Base-by-base conservation (phyloP, 1,140 invertebrate genomes). In the Trachymyrmex septentrionalis region DNA sequence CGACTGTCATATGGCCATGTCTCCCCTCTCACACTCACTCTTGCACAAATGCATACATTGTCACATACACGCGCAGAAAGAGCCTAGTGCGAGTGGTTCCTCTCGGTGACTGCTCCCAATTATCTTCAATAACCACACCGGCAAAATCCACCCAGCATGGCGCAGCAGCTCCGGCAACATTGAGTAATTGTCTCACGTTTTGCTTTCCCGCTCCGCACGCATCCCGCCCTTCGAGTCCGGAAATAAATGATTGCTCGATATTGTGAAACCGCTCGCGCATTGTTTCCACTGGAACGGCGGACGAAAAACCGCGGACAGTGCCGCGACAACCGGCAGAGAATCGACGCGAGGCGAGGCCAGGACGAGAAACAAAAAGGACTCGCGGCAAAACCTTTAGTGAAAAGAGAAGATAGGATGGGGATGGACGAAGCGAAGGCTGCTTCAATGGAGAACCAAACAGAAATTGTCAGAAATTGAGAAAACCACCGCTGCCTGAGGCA, bases 201-300 rank as follows among this genome's bases (percentile, higher is more conserved):
- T 88, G 34, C 80, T 63, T 63, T 75, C 55, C 69, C 80, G 61
- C 69, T 72, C 55, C 38, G 55, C 53, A 44, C 57, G 80, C 55
- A 75, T 63, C 69, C 69, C 55, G 55, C 55, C 27, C 48, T 82
- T 38, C 71, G 48, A 85, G 55, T 21, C 48, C 87, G 87, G 88
- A 89, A 89, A 88, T 89, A 89, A 89, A 89, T 86, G 87, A 88
- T 78, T 80, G 75, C 82, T 84, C 87, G 75, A 88, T 85, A 88
- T 72, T 71, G 59, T 86, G 87, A 80, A 86, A 86, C 87, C 87
- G 82, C 66, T 14, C 59, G 67, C 55, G 84, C 78, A 81, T 81
- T 89, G 75, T 89, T 86, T 86, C 84, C 75, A 53, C 12, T 14
- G 69, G 38, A 57, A 85, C 55, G 57, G 27, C 76, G 85, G 21